Evolutionary conservation across 2,113 vertebrate genomes (phyloP), one percentile per base, ranked within the genome.

Genomic region (Anolis sagrei): DNA sequence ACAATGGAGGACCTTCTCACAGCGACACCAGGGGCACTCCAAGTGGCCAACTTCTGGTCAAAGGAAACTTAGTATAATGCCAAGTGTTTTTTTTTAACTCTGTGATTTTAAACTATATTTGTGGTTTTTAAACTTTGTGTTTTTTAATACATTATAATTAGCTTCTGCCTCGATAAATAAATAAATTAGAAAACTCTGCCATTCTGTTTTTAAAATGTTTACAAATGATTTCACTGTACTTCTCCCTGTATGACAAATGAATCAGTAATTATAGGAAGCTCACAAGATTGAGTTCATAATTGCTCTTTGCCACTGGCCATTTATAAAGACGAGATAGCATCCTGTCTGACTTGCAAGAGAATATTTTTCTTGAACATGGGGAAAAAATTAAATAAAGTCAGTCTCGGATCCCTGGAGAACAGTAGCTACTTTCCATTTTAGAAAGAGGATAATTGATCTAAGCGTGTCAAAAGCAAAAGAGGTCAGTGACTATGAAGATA

Each of bases 201-300:
- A 32, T 58, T 66, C 25, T 19, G n/a, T 83, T 79, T 74, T 39
- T 84, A 86, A 85, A 51, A 1, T 7, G 70, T 78, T 86, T 49
- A 21, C 2, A 29, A 29, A 72, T 49, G 11, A 10, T 75, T 78
- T 83, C 75, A 29, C n/a, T 23, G 23, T 62, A 84, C 34, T 85
- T 66, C 16, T 66, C 62, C 21, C 72, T 0, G 7, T 10, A 6
- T 25, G 88, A 92, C 61, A 78, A 86, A 86, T n/a, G 85, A 89
- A 62, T 0, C 0, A 61, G 11, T 68, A 86, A 80, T 79, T 82
- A 74, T 2, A 68, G 34, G 1, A 44, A 92, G 49, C 36, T 66
- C 58, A 82, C 32, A 62, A 78, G 62, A 80, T 74, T 88, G 70
- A 75, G 48, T 9, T 66, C 61, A 61, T 48, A 82, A 21, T 27